These are phyloP conservation scores for Apocheima hispidaria DNA, from an alignment of 2,888 invertebrate genomes.

Conservation along the genomic window DNA sequence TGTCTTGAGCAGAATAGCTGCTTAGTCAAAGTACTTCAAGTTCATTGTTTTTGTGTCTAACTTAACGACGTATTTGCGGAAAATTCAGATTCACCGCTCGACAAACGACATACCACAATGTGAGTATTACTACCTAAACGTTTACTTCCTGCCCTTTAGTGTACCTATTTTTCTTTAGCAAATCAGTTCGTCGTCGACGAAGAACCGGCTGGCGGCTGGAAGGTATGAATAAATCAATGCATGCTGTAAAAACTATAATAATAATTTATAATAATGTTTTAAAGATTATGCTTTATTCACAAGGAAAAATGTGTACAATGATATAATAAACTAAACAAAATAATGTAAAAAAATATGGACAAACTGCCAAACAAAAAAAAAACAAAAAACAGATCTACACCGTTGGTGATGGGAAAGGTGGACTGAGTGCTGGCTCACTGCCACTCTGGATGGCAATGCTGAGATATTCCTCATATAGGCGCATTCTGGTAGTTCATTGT, in stretches of 20 bases:
- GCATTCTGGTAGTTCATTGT: too few relatives aligned
- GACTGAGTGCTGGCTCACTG: too few relatives aligned
- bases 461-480: too few relatives aligned
- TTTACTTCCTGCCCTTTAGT: constrained; percentile 19
- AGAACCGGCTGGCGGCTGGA: constrained; percentile 17
- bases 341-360: too few relatives aligned
- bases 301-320: too few relatives aligned
- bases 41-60: constrained; percentile 43
- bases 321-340: too few relatives aligned
- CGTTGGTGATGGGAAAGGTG: too few relatives aligned
- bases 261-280: not conserved
- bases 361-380: too few relatives aligned
- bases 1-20: constrained; percentile 2
- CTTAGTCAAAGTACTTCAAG: not conserved
- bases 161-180: constrained; percentile 21
- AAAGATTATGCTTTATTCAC: too few relatives aligned
- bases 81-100: constrained; percentile 39
- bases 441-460: too few relatives aligned
- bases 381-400: too few relatives aligned
- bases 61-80: constrained; percentile 37
- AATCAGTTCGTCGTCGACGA: constrained; percentile 17
- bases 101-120: constrained; percentile 31
- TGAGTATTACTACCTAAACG: constrained; percentile 30
- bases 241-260: not conserved
- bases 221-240: constrained; percentile 1